These are phyloP conservation scores for Machimus rusticus DNA, from an alignment of 2,888 invertebrate genomes.

Conservation along the genomic window DNA sequence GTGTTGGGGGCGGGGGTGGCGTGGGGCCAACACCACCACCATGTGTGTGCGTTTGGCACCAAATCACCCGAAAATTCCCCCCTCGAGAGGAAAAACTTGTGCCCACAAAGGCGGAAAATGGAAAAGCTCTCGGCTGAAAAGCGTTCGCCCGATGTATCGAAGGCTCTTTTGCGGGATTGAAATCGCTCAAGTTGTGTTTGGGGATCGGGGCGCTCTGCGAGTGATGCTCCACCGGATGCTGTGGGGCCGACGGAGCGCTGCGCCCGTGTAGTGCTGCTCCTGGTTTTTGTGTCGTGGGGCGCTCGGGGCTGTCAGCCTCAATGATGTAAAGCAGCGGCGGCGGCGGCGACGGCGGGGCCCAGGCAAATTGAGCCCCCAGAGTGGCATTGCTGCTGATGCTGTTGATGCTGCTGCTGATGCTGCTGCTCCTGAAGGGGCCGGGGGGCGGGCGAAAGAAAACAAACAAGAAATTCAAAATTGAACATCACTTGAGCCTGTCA, in stretches of 20 bases:
- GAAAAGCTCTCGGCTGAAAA: conserved; percentile 1
- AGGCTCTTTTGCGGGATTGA: conserved; percentile 13
- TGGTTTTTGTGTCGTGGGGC: conserved; percentile 33
- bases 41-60: conserved; percentile 10
- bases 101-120: conserved; percentile 34
- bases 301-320: conserved; percentile 43
- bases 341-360: background rate
- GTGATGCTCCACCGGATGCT: background rate
- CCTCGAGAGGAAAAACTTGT: background rate
- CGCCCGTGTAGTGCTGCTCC: background rate
- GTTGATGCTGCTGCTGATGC: background rate
- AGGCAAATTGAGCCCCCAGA: background rate
- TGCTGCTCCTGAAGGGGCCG: background rate
- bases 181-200: background rate
- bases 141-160: conserved; percentile 4
- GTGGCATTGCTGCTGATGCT: background rate
- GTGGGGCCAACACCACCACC: background rate
- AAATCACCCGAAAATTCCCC: background rate
- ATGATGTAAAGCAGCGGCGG: conserved; percentile 44
- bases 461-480: conserved; percentile 47
- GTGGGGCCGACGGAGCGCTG: background rate
- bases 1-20: background rate
- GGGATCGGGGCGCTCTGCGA: background rate
- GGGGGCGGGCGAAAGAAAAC: conserved; percentile 19
- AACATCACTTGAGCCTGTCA: conserved; percentile 48